Evolutionary conservation across 2,113 vertebrate species (phyloP).

Genomic region (Apistogramma diplotaenia): DNA sequence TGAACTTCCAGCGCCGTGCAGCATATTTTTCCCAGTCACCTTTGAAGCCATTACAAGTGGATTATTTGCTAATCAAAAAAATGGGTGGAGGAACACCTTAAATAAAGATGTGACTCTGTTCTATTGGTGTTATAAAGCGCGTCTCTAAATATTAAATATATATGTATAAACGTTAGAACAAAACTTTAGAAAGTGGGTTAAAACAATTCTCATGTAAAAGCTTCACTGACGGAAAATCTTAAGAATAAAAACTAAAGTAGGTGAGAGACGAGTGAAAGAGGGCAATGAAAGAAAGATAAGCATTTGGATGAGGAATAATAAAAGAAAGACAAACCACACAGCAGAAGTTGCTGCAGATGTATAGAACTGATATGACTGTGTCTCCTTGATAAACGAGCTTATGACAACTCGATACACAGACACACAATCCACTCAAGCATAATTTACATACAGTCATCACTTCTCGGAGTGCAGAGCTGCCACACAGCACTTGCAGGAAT

Average conservation of each 20-base stretch:
- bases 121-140: neutral
- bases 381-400: slow-evolving; percentile 48
- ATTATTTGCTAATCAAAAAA: neutral
- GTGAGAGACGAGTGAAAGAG: neutral
- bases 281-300: neutral
- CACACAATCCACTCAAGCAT: slow-evolving; percentile 8
- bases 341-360: slow-evolving; percentile 31
- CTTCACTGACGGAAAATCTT: neutral
- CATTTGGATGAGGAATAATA: neutral
- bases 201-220: neutral
- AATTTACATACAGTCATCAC: slow-evolving; percentile 67
- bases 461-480: slow-evolving; percentile 54
- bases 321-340: slow-evolving; percentile 2
- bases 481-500: slow-evolving; percentile 20
- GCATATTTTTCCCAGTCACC: neutral
- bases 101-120: neutral
- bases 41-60: neutral
- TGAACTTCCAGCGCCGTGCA: neutral
- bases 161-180: too few species aligned
- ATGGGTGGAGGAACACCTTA: neutral
- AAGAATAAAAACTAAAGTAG: neutral
- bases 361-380: slow-evolving; percentile 13
- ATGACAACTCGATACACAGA: slow-evolving; percentile 44
- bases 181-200: neutral
- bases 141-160: neutral